Conservation (phyloP, 2,797 vertebrate genomes). For the Silurus lanzhouensis region DNA sequence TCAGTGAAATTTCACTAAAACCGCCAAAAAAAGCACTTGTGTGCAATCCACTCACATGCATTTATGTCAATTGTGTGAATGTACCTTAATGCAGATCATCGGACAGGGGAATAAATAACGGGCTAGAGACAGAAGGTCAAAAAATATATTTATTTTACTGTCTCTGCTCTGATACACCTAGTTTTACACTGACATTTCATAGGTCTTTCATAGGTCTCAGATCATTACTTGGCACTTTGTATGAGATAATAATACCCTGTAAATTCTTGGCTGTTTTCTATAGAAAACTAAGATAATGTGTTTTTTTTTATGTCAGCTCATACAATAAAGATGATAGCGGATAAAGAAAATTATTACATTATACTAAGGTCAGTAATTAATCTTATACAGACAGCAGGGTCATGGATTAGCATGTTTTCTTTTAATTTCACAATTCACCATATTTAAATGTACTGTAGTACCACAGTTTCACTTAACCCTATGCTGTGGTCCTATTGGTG, state of each 20-base stretch:
- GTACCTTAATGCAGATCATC: background rate
- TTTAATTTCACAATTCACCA: background rate
- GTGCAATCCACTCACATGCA: background rate
- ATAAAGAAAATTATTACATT: background rate
- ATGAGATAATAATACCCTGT: background rate
- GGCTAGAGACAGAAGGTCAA: background rate
- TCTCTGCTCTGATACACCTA: background rate
- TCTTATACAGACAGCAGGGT: background rate
- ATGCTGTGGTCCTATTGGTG: background rate
- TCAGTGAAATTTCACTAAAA: too few species aligned
- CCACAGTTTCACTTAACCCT: background rate
- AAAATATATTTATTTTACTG: background rate
- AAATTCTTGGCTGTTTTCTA: background rate
- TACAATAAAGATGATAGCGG: background rate
- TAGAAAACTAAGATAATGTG: background rate
- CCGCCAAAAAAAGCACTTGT: background rate
- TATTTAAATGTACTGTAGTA: background rate
- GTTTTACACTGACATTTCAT: background rate
- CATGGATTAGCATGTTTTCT: background rate
- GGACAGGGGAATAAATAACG: background rate
- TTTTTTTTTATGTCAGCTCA: background rate
- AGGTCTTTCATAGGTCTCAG: background rate
- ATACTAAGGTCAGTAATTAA: background rate
- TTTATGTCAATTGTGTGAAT: background rate
- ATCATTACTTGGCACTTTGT: background rate